Evolutionary conservation across 1,140 invertebrate genomes (phyloP), one percentile per base, ranked within the genome.

Genomic region (Potamilus streckersoni): DNA sequence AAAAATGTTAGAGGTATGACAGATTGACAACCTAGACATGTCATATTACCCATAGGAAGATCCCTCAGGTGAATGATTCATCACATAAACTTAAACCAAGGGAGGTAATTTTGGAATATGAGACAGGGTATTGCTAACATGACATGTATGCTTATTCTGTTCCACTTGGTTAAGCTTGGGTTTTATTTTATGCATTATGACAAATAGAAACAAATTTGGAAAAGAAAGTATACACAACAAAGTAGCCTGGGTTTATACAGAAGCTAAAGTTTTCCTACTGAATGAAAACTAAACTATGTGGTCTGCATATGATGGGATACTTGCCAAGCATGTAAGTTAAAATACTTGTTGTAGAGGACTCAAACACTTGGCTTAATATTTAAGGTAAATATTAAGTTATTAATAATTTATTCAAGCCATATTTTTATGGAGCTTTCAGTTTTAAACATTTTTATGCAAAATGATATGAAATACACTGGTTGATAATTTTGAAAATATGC

Each of bases 101-200:
- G 60, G 67, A 55, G 23, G 67, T 6, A 69, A 57, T 57, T 57
- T 57, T 69, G 49, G 16, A n/a, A 55, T 20, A 15, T 23, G 56
- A 57, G 20, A 57, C 38, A 20, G 13, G 56, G n/a, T 69, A 69
- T 57, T 69, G 23, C 55, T 23, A 55, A 11, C 17, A 57, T 13
- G 17, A 20, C 23, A 57, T 69, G 49, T 69, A 31, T 69, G 38
- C 38, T 11, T 49, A 49, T 8, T 14, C 19, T 20, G 49, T 69
- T 57, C 23, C 56, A n/a, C 59, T 20, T 69, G 19, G 17, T 8
- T 57, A 57, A 69, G 55, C 17, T 58, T 55, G 58, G 59, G 23
- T 55, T 20, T 69, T 20, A 27, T 23, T 57, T 69, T 69, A 69
- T 56, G 49, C 14, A 56, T 57, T 13, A 57, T 69, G 67, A 23